Percentiles rank a stretch among this genome's conserved stretches.
Evolutionary conservation across 2,888 invertebrate species (phyloP).

Genomic region (Colostygia pectinataria): DNA sequence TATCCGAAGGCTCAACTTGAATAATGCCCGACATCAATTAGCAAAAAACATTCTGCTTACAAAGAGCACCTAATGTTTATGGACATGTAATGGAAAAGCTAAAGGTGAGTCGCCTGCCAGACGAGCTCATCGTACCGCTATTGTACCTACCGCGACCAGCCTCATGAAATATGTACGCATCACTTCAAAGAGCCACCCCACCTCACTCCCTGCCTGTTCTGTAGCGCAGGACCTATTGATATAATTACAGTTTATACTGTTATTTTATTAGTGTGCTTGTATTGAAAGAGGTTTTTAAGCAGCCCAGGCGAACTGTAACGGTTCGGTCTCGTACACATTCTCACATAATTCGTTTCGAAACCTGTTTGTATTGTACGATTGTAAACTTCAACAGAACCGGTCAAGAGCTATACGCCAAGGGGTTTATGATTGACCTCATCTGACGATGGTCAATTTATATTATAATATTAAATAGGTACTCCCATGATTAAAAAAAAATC

Average conservation of each 20-base stretch:
- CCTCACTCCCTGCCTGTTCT: constrained; percentile 36
- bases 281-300: constrained; percentile 2
- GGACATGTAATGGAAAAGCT: constrained; percentile 45
- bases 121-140: constrained; percentile 76
- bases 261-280: background rate
- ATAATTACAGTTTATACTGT: constrained; percentile 24
- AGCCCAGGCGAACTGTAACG: constrained; percentile 43
- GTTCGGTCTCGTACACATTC: constrained; percentile 45
- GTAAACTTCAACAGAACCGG: constrained; percentile 46
- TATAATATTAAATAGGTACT: constrained; percentile 7
- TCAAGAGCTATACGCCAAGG: constrained; percentile 40
- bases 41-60: constrained; percentile 17
- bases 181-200: constrained; percentile 66
- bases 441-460: constrained; percentile 18
- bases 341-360: constrained; percentile 52
- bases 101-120: constrained; percentile 61
- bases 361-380: constrained; percentile 58
- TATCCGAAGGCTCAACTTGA: constrained; percentile 10
- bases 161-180: constrained; percentile 78
- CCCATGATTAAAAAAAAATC: constrained; percentile 10
- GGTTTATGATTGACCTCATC: constrained; percentile 32
- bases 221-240: constrained; percentile 39
- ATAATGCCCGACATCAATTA: constrained; percentile 21
- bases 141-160: constrained; percentile 68
- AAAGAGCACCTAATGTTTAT: constrained; percentile 26